These are phyloP conservation scores for Porites lutea DNA, from an alignment of 64 coral and sea anemone genomes.

Conservation along the genomic window DNA sequence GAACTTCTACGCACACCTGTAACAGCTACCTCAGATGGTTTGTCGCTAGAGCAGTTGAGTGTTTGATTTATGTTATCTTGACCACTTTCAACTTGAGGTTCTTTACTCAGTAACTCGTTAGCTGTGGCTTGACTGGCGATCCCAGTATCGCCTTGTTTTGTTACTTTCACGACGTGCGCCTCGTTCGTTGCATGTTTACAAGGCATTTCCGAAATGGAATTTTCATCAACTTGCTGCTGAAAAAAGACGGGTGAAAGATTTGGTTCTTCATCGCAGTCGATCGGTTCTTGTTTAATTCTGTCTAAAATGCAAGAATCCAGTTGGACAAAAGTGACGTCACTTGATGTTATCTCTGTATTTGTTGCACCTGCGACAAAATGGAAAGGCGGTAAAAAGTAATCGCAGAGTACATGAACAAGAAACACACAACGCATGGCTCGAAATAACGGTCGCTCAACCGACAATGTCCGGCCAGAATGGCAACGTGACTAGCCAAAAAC, in stretches of 20 bases:
- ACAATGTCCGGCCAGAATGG: no score
- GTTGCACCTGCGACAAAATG: neutral
- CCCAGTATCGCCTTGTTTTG: no score
- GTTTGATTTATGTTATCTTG: neutral
- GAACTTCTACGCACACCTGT: neutral
- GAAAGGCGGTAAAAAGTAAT: no score
- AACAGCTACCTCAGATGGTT: no score
- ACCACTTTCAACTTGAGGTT: neutral
- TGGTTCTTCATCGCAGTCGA: neutral
- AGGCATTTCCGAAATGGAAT: neutral
- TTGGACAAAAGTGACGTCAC: neutral
- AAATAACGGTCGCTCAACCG: no score
- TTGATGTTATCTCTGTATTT: neutral
- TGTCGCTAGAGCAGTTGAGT: no score
- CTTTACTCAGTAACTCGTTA: neutral
- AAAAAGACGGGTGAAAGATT: neutral
- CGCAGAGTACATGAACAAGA: no score
- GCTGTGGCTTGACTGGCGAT: neutral
- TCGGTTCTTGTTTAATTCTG: constrained; percentile 30
- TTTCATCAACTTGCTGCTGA: neutral
- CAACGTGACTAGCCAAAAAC: no score
- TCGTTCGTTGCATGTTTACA: neutral
- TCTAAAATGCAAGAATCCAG: constrained; percentile 6
- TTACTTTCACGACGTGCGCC: no score
- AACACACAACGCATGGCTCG: no score